A percentile compares a stretch with the other conserved stretches of the same genome.
These are phyloP conservation scores for Rutpela maculata DNA, from an alignment of 2,888 invertebrate genomes.

Conservation along the genomic window DNA sequence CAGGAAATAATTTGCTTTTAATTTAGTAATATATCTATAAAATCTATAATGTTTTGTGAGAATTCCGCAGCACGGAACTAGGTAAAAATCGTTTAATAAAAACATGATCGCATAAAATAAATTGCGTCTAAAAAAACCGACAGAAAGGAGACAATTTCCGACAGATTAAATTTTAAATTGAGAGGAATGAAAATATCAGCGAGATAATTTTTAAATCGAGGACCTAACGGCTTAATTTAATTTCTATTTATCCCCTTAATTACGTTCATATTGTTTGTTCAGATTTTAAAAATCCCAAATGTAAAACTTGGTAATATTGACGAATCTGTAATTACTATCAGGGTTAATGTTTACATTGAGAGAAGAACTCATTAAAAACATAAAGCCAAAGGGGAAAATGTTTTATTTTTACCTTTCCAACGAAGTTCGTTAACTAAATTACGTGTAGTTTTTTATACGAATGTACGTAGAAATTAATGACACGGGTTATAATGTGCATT, in stretches of 20 bases:
- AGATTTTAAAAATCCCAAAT: constrained; percentile 33
- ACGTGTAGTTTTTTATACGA: constrained; percentile 26
- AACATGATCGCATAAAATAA: background rate
- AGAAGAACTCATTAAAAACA: constrained; percentile 39
- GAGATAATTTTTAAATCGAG: constrained; percentile 19
- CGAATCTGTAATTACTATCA: constrained; percentile 40
- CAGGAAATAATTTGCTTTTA: too few relatives aligned
- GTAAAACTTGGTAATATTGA: constrained; percentile 37
- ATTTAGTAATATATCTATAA: too few relatives aligned
- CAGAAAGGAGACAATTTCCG: background rate
- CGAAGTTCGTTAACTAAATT: constrained; percentile 32
- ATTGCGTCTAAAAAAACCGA: background rate
- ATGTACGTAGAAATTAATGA: constrained; percentile 29
- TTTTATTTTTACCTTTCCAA: constrained; percentile 27
- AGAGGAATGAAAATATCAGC: constrained; percentile 9
- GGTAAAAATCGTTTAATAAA: background rate
- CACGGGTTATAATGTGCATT: constrained; percentile 18
- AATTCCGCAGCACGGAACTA: background rate
- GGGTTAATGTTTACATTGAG: constrained; percentile 33
- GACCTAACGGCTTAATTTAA: constrained; percentile 33
- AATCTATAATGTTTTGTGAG: too few relatives aligned
- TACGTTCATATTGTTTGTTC: constrained; percentile 27
- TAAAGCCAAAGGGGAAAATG: constrained; percentile 33
- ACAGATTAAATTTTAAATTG: constrained; percentile 20
- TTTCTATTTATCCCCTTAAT: constrained; percentile 34